These are phyloP conservation scores for Emys orbicularis DNA, from an alignment of 2,797 vertebrate genomes.

Conservation along the genomic window DNA sequence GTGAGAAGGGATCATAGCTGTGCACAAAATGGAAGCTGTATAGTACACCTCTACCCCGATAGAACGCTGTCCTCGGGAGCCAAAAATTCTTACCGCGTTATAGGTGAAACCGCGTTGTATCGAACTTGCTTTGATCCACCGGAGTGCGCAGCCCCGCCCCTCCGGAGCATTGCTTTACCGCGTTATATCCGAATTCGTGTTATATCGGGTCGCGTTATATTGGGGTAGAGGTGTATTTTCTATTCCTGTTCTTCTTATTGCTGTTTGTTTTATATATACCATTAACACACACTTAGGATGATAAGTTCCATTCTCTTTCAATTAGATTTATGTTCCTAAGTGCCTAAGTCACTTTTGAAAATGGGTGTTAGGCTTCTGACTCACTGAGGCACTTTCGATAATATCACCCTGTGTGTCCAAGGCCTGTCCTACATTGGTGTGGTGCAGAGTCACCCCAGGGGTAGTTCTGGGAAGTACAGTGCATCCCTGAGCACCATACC, in stretches of 20 bases:
- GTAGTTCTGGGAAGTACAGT: neutral
- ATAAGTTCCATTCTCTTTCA: neutral
- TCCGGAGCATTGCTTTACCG: too few relatives aligned
- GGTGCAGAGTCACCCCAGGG: neutral
- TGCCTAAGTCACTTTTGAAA: neutral
- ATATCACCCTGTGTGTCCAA: neutral
- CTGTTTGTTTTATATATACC: neutral
- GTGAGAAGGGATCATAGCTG: neutral
- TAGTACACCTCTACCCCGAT: neutral
- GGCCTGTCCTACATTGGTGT: neutral
- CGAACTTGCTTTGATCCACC: too few relatives aligned
- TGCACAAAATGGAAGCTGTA: neutral
- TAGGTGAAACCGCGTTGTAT: too few relatives aligned
- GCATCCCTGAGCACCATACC: neutral
- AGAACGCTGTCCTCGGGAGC: too few relatives aligned
- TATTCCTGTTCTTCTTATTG: neutral
- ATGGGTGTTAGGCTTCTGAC: neutral
- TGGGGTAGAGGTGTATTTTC: neutral
- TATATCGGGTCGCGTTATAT: too few relatives aligned
- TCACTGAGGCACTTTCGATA: neutral
- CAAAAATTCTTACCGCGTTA: too few relatives aligned
- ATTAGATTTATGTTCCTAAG: neutral
- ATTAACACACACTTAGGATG: neutral
- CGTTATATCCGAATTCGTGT: too few relatives aligned
- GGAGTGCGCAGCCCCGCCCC: too few relatives aligned